phyloP scores from a whole-genome alignment of 2,888 invertebrate species.

The Agrotis segetum region DNA sequence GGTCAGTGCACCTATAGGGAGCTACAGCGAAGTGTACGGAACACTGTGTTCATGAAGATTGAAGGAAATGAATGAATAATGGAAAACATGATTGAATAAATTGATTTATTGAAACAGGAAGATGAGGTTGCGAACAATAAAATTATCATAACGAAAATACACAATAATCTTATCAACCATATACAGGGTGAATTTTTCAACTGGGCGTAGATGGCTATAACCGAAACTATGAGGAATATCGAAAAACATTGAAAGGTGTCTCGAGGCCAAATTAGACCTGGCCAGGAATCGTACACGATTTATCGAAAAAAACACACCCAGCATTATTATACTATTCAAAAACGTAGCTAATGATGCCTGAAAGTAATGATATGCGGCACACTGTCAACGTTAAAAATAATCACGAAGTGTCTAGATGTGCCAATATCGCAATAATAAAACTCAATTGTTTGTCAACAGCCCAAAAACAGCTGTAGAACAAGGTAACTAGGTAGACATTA shows the following conservation, averaged over 20 bases:
- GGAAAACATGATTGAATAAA: conserved; percentile 20
- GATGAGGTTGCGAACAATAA: background rate
- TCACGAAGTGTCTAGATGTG: too few relatives aligned
- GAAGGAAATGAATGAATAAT: conserved; percentile 38
- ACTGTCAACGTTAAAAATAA: background rate
- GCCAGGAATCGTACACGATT: too few relatives aligned
- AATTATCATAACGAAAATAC: background rate
- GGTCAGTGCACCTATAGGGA: conserved; percentile 27
- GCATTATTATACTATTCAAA: too few relatives aligned
- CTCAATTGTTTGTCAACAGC: background rate
- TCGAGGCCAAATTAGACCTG: too few relatives aligned
- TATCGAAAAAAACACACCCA: too few relatives aligned
- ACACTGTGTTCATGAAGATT: conserved; percentile 31
- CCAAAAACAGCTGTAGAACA: background rate
- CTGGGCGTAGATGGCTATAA: too few relatives aligned
- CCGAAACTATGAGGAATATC: too few relatives aligned
- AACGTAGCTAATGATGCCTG: too few relatives aligned
- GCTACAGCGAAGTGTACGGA: conserved; percentile 16
- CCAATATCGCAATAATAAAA: background rate
- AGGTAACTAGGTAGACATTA: conserved; percentile 10
- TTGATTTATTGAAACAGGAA: conserved; percentile 29
- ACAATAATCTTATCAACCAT: background rate
- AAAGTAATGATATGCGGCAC: too few relatives aligned
- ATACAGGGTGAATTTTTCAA: background rate
- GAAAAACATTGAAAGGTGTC: too few relatives aligned